Conservation (phyloP, 2,797 vertebrate species). For the Pangasius djambal region DNA sequence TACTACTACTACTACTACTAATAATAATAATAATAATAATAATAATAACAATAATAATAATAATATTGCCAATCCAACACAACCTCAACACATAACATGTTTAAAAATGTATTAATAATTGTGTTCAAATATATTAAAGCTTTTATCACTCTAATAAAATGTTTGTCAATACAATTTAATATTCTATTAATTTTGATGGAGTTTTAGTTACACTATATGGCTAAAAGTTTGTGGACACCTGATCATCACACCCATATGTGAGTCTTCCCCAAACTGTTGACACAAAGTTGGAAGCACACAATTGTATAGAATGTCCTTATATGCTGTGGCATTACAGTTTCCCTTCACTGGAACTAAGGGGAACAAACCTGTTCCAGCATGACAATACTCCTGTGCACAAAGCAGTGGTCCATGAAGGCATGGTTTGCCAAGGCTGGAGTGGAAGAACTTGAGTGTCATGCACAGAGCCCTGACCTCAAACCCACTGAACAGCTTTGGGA, state of each 20-base stretch:
- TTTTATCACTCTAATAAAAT: background rate
- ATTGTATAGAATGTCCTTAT: background rate
- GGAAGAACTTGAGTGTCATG: background rate
- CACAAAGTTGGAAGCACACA: background rate
- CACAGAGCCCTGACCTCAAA: background rate
- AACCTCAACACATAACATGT: background rate
- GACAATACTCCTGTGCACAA: background rate
- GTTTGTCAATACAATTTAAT: background rate
- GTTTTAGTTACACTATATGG: background rate
- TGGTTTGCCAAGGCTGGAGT: background rate
- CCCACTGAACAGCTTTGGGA: background rate
- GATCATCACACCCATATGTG: background rate
- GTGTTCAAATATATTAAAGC: background rate
- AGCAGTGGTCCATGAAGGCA: background rate
- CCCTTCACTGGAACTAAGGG: background rate
- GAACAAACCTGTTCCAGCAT: background rate
- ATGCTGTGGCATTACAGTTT: background rate
- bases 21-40: background rate
- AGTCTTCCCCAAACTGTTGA: background rate
- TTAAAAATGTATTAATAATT: background rate
- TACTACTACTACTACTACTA: background rate
- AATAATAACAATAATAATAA: background rate
- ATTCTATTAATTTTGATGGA: background rate
- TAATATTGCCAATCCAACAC: background rate
- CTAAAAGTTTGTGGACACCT: background rate